phyloP scores from a whole-genome alignment of 2,888 invertebrate genomes.

The Creontiades dilutus region DNA sequence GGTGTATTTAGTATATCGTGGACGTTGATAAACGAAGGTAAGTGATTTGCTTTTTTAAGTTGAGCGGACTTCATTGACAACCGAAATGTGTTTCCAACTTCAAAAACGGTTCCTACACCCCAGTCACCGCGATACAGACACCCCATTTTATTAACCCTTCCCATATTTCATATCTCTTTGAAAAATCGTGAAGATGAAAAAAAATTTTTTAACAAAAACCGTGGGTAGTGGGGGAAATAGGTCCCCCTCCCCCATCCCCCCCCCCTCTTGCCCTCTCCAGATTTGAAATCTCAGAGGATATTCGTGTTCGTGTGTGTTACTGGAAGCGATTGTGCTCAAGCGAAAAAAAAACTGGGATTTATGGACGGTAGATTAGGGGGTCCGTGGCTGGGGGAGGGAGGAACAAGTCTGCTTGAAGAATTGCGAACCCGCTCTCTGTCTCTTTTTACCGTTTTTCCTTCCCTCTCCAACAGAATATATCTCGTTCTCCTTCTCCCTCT shows the following conservation, averaged over 20 bases:
- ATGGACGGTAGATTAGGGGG: conserved; percentile 30
- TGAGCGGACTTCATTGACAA: background rate
- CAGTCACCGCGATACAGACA: background rate
- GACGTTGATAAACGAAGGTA: background rate
- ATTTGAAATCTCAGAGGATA: conserved; percentile 39
- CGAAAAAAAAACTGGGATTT: conserved; percentile 5
- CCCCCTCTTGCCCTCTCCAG: background rate
- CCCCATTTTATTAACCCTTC: background rate
- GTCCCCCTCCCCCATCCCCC: background rate
- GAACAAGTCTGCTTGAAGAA: conserved; percentile 19
- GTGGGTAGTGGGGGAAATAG: background rate
- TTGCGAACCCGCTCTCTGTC: background rate
- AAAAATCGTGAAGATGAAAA: background rate
- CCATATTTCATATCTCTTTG: background rate
- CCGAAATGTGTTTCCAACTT: background rate
- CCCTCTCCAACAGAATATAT: background rate
- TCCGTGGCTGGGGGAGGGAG: background rate
- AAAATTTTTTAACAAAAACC: background rate
- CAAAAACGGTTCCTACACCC: background rate
- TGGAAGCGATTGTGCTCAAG: conserved; percentile 14
- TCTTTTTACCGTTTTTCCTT: background rate
- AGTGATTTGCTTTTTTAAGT: background rate
- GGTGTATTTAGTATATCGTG: background rate
- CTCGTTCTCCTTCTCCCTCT: background rate
- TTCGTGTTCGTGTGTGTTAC: conserved; percentile 1